These are phyloP conservation scores for Morphnarchus princeps DNA, from an alignment of 2,113 vertebrate species.

Conservation along the genomic window DNA sequence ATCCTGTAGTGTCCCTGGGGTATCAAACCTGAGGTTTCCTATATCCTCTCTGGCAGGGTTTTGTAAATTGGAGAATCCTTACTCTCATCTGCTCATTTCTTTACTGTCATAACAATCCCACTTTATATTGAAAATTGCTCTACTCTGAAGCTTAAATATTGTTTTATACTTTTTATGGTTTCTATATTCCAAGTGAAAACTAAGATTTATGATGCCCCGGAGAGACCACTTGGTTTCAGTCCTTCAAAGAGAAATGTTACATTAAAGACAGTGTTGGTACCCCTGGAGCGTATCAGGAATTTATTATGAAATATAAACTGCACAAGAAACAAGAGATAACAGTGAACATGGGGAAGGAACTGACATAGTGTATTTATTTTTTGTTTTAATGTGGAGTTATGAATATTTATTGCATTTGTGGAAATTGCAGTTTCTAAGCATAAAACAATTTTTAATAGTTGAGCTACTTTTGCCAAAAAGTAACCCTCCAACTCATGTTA, in stretches of 20 bases:
- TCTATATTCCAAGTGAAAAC: conserved; percentile 70
- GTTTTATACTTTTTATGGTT: conserved; percentile 68
- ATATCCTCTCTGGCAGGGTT: conserved; percentile 34
- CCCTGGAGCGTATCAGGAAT: conserved; percentile 58
- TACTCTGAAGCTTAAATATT: conserved; percentile 73
- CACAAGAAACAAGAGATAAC: conserved; percentile 38
- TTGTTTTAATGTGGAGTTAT: conserved; percentile 38
- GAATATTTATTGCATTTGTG: conserved; percentile 61
- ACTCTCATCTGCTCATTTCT: conserved; percentile 55
- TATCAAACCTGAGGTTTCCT: background rate
- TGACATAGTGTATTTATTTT: conserved; percentile 13
- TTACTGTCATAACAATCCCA: conserved; percentile 68
- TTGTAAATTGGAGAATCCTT: conserved; percentile 56
- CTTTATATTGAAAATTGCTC: conserved; percentile 72
- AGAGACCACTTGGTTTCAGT: conserved; percentile 65
- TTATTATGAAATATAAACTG: conserved; percentile 70
- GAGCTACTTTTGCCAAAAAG: background rate
- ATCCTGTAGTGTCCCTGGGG: background rate
- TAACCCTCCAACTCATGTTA: background rate
- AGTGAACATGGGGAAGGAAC: conserved; percentile 29
- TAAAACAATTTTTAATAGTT: background rate
- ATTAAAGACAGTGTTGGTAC: conserved; percentile 62
- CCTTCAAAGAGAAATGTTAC: conserved; percentile 72
- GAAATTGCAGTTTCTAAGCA: conserved; percentile 8
- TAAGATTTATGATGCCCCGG: conserved; percentile 70